These are phyloP conservation scores for Galerucella pusilla DNA, from an alignment of 2,888 invertebrate genomes.

Conservation along the genomic window DNA sequence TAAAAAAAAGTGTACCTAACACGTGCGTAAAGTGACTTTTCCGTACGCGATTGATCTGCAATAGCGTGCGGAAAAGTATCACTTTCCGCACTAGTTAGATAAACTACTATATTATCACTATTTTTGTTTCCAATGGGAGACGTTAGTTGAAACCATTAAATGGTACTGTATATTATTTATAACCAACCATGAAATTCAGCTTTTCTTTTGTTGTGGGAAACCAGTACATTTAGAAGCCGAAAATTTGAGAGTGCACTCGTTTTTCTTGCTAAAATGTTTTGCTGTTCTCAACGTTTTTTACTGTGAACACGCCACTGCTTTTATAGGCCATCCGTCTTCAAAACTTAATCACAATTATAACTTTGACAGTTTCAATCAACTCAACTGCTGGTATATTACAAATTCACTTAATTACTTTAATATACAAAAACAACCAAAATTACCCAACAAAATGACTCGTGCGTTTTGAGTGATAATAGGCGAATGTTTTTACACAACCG, in stretches of 20 bases:
- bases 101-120: too few relatives aligned
- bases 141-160: not conserved
- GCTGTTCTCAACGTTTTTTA: not conserved
- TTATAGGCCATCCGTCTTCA: not conserved
- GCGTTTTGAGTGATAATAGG: not conserved
- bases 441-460: not conserved
- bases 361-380: conserved; percentile 1
- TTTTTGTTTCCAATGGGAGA: not conserved
- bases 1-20: too few relatives aligned
- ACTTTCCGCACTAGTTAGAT: too few relatives aligned
- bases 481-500: not conserved
- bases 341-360: not conserved
- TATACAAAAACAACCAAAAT: not conserved
- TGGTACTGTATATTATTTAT: too few relatives aligned
- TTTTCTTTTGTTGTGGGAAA: not conserved
- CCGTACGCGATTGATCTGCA: too few relatives aligned
- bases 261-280: not conserved
- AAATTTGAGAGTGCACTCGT: not conserved
- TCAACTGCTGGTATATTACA: not conserved
- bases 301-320: not conserved
- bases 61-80: too few relatives aligned
- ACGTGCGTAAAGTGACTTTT: too few relatives aligned
- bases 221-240: not conserved
- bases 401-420: conserved; percentile 4
- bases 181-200: not conserved